Conservation (phyloP, 2,113 vertebrate species). For the Mesembrinibis cayennensis region DNA sequence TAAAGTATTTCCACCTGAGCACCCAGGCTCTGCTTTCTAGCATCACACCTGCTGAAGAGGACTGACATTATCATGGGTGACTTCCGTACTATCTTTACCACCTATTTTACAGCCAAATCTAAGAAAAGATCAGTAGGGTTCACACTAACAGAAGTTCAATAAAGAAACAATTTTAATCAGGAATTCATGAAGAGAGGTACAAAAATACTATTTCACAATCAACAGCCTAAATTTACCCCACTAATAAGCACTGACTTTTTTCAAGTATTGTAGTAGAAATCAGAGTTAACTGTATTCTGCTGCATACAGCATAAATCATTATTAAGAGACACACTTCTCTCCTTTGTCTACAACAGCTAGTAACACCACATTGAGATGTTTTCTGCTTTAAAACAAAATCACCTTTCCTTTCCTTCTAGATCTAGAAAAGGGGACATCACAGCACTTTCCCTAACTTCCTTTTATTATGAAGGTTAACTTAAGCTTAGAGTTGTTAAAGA, state of each 20-base stretch:
- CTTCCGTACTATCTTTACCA: background rate
- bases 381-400: background rate
- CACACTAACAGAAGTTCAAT: background rate
- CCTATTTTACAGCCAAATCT: background rate
- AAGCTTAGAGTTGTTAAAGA: background rate
- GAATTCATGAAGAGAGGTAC: background rate
- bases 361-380: slow-evolving; percentile 5
- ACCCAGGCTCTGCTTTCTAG: background rate
- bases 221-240: background rate
- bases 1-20: background rate
- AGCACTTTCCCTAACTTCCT: background rate
- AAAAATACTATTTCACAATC: background rate
- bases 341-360: slow-evolving; percentile 4
- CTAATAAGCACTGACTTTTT: background rate
- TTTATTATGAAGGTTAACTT: background rate
- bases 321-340: background rate
- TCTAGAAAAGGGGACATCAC: background rate
- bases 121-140: background rate
- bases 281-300: background rate
- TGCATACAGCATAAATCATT: background rate
- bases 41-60: background rate
- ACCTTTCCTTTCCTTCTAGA: background rate
- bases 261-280: background rate
- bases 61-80: background rate
- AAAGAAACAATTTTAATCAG: background rate